Percentiles rank a stretch among this genome's conserved stretches.
phyloP scores from a whole-genome alignment of 2,797 vertebrate genomes.

The Spheniscus humboldti region DNA sequence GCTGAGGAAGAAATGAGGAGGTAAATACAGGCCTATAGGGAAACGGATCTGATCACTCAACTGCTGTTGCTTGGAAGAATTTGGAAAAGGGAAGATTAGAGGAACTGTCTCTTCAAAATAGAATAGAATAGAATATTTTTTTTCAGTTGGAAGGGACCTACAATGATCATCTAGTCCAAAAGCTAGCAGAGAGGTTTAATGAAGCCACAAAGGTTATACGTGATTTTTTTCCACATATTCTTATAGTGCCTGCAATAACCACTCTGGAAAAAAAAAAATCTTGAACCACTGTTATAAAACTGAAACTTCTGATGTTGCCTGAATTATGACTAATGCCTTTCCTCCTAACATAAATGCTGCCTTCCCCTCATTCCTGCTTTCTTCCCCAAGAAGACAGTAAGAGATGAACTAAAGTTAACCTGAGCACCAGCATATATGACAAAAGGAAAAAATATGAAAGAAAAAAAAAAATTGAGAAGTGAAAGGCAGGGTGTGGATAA shows the following conservation, averaged over 20 bases:
- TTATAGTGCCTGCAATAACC: not conserved
- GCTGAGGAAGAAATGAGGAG: not conserved
- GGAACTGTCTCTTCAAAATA: not conserved
- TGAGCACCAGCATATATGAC: not conserved
- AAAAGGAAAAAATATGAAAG: not conserved
- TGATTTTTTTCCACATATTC: not conserved
- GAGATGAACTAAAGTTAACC: not conserved
- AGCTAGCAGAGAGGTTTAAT: not conserved
- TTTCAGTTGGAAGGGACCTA: not conserved
- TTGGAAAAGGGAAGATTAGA: not conserved
- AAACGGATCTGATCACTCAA: not conserved
- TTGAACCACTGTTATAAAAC: not conserved
- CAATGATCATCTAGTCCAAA: not conserved
- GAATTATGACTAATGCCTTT: not conserved
- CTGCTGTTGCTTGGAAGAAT: not conserved
- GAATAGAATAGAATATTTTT: not conserved
- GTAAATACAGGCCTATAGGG: not conserved
- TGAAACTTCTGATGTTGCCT: not conserved
- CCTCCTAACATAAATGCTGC: not conserved
- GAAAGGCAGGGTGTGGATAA: not conserved
- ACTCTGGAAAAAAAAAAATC: not conserved
- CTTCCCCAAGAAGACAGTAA: not conserved
- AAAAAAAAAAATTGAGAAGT: not conserved
- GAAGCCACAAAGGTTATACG: not conserved
- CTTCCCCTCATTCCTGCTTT: not conserved